Base-by-base conservation (phyloP, 2,888 invertebrate genomes). In the Rhaphigaster nebulosa region DNA sequence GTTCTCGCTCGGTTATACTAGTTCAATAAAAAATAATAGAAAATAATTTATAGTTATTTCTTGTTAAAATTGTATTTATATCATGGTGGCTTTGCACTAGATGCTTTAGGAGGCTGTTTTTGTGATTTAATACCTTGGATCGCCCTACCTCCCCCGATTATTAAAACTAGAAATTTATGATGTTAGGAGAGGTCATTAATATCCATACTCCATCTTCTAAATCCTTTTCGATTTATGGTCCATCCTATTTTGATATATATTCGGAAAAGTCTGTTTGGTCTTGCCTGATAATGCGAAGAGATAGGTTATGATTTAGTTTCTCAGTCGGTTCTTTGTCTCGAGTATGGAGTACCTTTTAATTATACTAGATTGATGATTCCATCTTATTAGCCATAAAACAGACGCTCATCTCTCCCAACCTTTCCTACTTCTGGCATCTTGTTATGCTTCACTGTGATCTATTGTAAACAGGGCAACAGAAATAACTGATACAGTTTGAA, bases 141-240 rank as follows among this genome's bases (percentile, higher is more conserved):
- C 18, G 70, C 38, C 38, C 26, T 13, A 1, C 1, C 15, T 20
- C 10, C 20, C 8, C 34, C 20, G 23, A 76, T 76, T 76, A 76
- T 76, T 76, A 76, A 76, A 76, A 76, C 70, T 76, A 18, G 4
- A 38, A 76, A 76, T 76, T 76, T 34, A 76, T 76, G 70, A 38
- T 34, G 70, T 38, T 38, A 0, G 38, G 8, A 23, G 18, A 76
- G 20, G 34, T 38, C 20, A 20, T 76, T 76, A 76, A 76, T 76
- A 38, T 12, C 38, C 8, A 20, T 38, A 18, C 0, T 20, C 23
- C 8, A 38, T 20, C 70, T 76, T 23, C 34, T 76, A 76, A 76
- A 65, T 65, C 29, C 65, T 29, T 23, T 34, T 65, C 65, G 65
- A 65, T 65, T 65, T 65, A 65, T 65, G 65, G 6, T 15, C 29